Base-by-base conservation (phyloP, 2,888 invertebrate genomes). In the Melinaea marsaeus region DNA sequence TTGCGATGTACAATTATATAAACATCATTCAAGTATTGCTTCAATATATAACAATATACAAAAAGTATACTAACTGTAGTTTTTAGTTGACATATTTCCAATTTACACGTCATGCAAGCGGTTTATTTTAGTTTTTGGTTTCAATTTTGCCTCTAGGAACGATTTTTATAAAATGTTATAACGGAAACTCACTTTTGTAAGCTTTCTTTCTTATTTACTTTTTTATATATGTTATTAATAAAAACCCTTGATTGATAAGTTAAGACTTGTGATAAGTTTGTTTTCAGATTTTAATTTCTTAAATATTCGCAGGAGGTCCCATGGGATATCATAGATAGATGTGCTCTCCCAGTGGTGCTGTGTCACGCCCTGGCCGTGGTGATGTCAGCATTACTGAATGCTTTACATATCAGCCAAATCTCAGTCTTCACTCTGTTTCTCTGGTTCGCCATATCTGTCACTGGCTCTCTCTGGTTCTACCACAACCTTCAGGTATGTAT, bases 321-420 rank as follows among this genome's bases (percentile, higher is more conserved):
- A 66, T 93, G 93, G 93, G 93, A 93, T 75, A 92, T 93, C 80
- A 92, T 95, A 75, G 95, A 95, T 83, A 90, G 96, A 51, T 94
- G 95, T 75, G 91, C 95, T 59, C 89, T 96, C 75, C 96, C 96
- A 42, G 92, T 95, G 65, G 91, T 96, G 68, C 93, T 96, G 81
- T 96, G 96, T 78, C 96, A 96, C 82, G 96, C 95, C 4, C 92
- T 94, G 32, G 95, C 96, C 35, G 94, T 95, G 65, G 93, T 96
- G 70, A 83, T 95, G 57, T 95, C 95, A 57, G 93, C 94, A 54
- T 81, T 94, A 67, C 89, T 96, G 64, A 95, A 95, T 81, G 91
- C 93, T 48, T 85, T 95, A 69, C 93, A 94, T 75, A 93, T 96
- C 71, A 95, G 95, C 69, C 93, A 94, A 76, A 92, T 95, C 67